Evolutionary conservation across 2,797 vertebrate species (phyloP), one percentile per base, ranked within the genome.

Genomic region (Hemibagrus guttatus): DNA sequence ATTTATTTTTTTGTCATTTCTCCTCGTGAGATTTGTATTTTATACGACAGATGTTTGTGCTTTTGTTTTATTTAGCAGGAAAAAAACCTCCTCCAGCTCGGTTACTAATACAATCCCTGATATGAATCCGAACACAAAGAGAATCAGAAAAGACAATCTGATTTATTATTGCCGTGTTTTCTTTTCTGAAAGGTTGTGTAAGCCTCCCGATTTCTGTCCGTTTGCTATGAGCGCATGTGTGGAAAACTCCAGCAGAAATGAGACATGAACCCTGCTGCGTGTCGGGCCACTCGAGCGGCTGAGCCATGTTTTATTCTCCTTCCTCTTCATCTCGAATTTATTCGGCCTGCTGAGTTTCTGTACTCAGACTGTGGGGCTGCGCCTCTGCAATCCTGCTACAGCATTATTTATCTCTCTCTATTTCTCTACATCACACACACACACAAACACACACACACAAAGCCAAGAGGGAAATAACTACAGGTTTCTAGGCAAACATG

Each of bases 271-370:
- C 63, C 84, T 85, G 84, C 84, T 26, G 76, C 58, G 75, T 68
- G 74, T 75, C 49, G 46, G 61, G 54, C 61, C 84, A 58, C 72
- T 78, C 72, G 12, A 66, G 63, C 39, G 16, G 28, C 84, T 85
- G 46, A 85, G 84, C 63, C 84, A 85, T 79, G 61, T 68, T 68
- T 85, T 85, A 85, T 85, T 69, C 84, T 85, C 61, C 84, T 64
- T 76, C 84, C 72, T 78, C 61, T 75, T 83, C 85, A 86, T 82
- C 85, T 56, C 61, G 42, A 49, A 56, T 71, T 74, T 78, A 72
- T 86, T 85, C 78, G 7, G 76, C 63, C 39, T 52, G 81, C 71
- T 78, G 56, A 61, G 81, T 83, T 78, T 87, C 83, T 81, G 58
- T 63, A 56, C 56, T 82, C 84, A 83, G 58, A 86, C 82, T 61